Conservation (phyloP, 1,140 invertebrate genomes). For the Harpegnathos saltator region DNA sequence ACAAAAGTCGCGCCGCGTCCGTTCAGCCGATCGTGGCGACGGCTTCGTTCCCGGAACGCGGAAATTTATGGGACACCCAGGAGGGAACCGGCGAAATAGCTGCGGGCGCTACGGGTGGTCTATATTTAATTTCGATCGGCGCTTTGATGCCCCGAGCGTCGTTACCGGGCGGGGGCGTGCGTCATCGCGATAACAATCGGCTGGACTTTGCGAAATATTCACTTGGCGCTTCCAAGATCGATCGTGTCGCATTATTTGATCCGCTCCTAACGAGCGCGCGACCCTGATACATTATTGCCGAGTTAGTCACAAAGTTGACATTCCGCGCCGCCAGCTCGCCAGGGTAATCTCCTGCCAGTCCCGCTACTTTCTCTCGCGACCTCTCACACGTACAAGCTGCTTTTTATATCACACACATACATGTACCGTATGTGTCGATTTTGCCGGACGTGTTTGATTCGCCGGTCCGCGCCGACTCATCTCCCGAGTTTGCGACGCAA, state of each 20-base stretch:
- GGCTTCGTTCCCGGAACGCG: neutral
- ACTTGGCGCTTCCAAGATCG: neutral
- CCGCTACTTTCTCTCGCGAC: neutral
- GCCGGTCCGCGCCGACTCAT: neutral
- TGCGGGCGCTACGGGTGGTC: neutral
- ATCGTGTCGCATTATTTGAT: neutral
- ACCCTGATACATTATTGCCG: neutral
- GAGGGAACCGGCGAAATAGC: neutral
- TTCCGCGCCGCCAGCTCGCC: neutral
- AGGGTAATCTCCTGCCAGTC: neutral
- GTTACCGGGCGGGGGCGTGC: neutral
- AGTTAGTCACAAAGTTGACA: neutral
- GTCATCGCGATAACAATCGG: neutral
- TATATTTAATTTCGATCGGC: conserved; percentile 15
- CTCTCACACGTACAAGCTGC: neutral
- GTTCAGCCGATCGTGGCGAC: neutral
- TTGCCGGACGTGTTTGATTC: conserved; percentile 34
- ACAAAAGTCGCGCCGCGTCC: conserved; percentile 1
- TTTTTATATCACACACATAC: neutral
- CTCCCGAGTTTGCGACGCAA: conserved; percentile 13
- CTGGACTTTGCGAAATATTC: neutral
- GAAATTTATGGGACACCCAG: neutral
- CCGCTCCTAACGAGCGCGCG: too few relatives aligned
- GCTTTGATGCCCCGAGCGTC: neutral
- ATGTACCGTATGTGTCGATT: neutral